These are phyloP conservation scores for Enteromius treurensis DNA, from an alignment of 2,797 vertebrate species.

Conservation along the genomic window DNA sequence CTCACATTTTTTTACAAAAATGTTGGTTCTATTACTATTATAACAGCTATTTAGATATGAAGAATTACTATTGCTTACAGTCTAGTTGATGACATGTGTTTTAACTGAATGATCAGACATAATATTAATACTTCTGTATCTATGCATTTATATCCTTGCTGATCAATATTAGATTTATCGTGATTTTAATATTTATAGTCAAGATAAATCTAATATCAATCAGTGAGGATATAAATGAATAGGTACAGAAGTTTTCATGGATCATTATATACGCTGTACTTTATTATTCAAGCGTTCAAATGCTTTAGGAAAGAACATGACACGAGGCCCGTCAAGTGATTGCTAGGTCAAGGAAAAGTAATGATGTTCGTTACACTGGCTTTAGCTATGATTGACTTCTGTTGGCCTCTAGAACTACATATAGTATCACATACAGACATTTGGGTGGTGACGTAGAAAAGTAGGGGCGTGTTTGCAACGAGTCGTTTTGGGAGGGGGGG, in stretches of 20 bases:
- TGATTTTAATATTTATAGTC: too few relatives aligned
- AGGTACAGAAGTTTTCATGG: background rate
- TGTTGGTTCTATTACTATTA: too few relatives aligned
- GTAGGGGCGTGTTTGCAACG: too few relatives aligned
- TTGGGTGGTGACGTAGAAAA: too few relatives aligned
- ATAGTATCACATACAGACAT: background rate
- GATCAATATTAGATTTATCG: too few relatives aligned
- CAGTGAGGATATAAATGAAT: background rate
- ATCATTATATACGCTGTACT: background rate
- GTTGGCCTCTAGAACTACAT: background rate
- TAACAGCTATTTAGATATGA: too few relatives aligned
- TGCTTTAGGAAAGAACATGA: background rate
- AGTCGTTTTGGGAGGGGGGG: too few relatives aligned
- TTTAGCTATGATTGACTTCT: background rate
- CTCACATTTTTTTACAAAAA: too few relatives aligned
- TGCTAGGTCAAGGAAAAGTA: too few relatives aligned
- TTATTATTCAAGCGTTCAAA: background rate
- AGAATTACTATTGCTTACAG: background rate
- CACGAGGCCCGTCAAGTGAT: background rate
- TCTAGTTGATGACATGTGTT: background rate
- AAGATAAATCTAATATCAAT: too few relatives aligned
- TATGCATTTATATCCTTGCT: too few relatives aligned
- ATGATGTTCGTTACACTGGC: background rate
- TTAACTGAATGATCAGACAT: background rate
- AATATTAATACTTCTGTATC: too few relatives aligned